A percentile compares a stretch with the other conserved stretches of the same genome.
These are phyloP conservation scores for Tamias sibiricus DNA, from an alignment of 2,113 vertebrate genomes.

Conservation along the genomic window DNA sequence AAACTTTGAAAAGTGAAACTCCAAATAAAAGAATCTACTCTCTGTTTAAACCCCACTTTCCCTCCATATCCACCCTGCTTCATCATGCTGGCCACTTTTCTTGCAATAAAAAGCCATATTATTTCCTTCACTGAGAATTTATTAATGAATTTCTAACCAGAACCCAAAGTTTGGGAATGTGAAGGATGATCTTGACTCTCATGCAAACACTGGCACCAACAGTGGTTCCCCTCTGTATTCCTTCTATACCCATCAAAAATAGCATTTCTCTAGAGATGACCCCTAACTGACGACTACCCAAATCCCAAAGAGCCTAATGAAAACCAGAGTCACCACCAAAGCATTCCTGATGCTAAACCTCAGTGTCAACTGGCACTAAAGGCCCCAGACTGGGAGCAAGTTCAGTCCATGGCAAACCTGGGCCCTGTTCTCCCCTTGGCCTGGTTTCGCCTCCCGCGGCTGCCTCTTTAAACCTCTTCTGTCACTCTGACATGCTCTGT, in stretches of 20 bases:
- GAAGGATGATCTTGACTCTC: not conserved
- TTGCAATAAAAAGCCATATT: conserved; percentile 31
- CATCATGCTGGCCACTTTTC: conserved; percentile 12
- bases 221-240: not conserved
- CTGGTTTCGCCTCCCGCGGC: conserved; percentile 22
- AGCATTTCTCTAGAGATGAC: conserved; percentile 67
- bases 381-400: conserved; percentile 55
- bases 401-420: conserved; percentile 78
- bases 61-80: not conserved
- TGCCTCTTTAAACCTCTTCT: not conserved
- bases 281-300: conserved; percentile 65
- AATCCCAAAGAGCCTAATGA: conserved; percentile 75
- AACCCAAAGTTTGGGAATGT: not conserved
- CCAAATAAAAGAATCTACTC: not conserved
- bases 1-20: not conserved
- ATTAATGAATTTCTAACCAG: conserved; percentile 51
- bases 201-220: not conserved
- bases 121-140: not conserved
- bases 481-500: too few species aligned
- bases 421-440: conserved; percentile 69
- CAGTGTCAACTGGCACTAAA: conserved; percentile 9
- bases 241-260: conserved; percentile 52
- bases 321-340: conserved; percentile 75
- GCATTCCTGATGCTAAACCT: conserved; percentile 57
- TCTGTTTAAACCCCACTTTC: not conserved